Conservation (phyloP, 2,888 invertebrate genomes). For the Selenia dentaria region DNA sequence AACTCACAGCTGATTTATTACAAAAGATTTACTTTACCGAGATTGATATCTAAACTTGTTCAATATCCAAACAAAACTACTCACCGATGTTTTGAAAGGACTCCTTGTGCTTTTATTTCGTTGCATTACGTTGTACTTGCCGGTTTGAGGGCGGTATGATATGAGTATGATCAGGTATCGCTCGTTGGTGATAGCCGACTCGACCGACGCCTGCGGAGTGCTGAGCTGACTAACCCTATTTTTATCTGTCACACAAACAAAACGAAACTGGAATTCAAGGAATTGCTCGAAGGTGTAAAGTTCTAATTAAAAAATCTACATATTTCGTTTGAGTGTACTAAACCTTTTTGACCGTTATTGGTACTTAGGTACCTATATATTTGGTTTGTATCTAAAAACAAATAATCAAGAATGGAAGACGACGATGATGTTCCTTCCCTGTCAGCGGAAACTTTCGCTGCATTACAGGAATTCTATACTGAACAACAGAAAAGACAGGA, state of each 20-base stretch:
- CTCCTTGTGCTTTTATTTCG: conserved; percentile 10
- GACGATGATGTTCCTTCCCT: conserved; percentile 87
- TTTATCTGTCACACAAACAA: conserved; percentile 59
- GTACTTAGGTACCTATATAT: no score
- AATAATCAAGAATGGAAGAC: conserved; percentile 50
- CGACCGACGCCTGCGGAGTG: no score
- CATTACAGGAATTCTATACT: conserved; percentile 90
- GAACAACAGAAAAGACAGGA: conserved; percentile 88
- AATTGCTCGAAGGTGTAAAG: background rate
- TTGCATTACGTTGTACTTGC: conserved; percentile 14
- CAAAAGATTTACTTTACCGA: no score
- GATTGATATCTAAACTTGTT: no score
- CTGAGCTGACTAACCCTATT: conserved; percentile 52
- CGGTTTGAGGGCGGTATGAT: conserved; percentile 6
- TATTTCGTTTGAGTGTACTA: no score
- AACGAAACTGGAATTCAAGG: conserved; percentile 35
- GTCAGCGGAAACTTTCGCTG: conserved; percentile 89
- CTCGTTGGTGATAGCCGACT: conserved; percentile 8
- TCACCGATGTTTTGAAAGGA: background rate
- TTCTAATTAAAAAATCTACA: no score
- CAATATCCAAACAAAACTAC: no score
- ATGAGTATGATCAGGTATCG: no score
- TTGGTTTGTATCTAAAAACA: no score
- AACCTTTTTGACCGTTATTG: no score
- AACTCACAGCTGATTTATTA: no score